Base-by-base conservation (phyloP, 2,888 invertebrate species). In the Labia minor region DNA sequence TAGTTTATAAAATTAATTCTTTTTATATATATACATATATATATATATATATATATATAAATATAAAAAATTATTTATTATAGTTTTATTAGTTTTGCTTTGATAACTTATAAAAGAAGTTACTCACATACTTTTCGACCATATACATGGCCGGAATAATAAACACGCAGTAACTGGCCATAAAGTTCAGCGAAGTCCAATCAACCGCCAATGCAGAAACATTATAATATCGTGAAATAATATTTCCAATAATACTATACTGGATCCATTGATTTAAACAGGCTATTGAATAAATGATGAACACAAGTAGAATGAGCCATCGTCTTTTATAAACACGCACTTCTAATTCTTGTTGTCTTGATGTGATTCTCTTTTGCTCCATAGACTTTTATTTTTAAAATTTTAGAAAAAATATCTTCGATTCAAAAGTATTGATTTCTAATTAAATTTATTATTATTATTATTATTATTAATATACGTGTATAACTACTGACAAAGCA, bases 71-170 rank as follows among this genome's bases (percentile, higher is more conserved):
- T n/a, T n/a, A n/a, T n/a, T n/a, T n/a, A n/a, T n/a, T n/a, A n/a
- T n/a, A n/a, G n/a, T n/a, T n/a, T n/a, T n/a, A n/a, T n/a, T n/a
- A n/a, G n/a, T n/a, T n/a, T n/a, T n/a, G n/a, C n/a, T n/a, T n/a
- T n/a, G n/a, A n/a, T n/a, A n/a, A n/a, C n/a, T n/a, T n/a, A n/a
- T 49, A 49, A 49, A 49, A n/a, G 3, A n/a, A 49, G 11, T 4
- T 63, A 49, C 49, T 49, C 49, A 49, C 49, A 49, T 49, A 49
- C 49, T 49, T 49, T 49, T 49, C 49, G 49, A 49, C 49, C 49
- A 49, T 49, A 49, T 49, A 49, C 49, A 49, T 49, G 49, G 49
- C 49, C 49, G 49, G 49, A 14, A 49, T 49, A 16, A 49, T 49
- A 14, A 49, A 49, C 8, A 49, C 49, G 49, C 49, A 49, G 49